Evolutionary conservation across 37 sponge, comb jelly and placozoan genomes (phyloP), one percentile per base, ranked within the genome.

Genomic region (Lycopodina hypogea): DNA sequence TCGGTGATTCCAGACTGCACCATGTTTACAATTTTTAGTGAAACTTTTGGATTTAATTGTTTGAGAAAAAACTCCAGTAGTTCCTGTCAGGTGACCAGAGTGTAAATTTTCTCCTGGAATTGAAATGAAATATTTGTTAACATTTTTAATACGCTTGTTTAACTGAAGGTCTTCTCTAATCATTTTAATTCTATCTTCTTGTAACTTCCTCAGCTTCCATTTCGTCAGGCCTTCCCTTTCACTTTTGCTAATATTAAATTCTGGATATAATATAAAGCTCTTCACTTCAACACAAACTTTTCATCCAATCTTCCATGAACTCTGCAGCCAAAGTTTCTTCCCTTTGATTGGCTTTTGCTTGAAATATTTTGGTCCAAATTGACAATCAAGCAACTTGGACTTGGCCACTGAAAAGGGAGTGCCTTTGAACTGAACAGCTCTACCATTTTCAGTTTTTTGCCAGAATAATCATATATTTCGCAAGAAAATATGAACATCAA

Each of bases 391-490:
- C 11, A 63, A 15, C 11, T 9, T 63, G 9, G 19, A 11, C 65
- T 63, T 63, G 65, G 11, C 28, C 30, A 63, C 65, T 63, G 65
- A 15, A 24, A 63, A 63, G 28, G 65, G 65, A 32, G 28, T 81
- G 3, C 51, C 66, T 26, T 81, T 37, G 38, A 81, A 81, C 2
- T 19, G 68, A 3, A 80, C 62, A 14, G n/a, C 28, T 22, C 64
- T 48, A 7, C 36, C 81, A 15, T 72, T 72, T 17, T 78, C 79
- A 52, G 9, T 34, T 56, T 80, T 80, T 26, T 3, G 53, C 81
- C 71, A 69, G 61, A 58, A 80, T 29, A 74, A 30, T 39, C n/a
- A n/a, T n/a, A n/a, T n/a, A n/a, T n/a, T 70, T 70, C 18, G 56
- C 17, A 53, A 53, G 14, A 18, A 19, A 53, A 53, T 53, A 53